Conservation (phyloP, 2,888 invertebrate genomes). For the Cephus runcator region DNA sequence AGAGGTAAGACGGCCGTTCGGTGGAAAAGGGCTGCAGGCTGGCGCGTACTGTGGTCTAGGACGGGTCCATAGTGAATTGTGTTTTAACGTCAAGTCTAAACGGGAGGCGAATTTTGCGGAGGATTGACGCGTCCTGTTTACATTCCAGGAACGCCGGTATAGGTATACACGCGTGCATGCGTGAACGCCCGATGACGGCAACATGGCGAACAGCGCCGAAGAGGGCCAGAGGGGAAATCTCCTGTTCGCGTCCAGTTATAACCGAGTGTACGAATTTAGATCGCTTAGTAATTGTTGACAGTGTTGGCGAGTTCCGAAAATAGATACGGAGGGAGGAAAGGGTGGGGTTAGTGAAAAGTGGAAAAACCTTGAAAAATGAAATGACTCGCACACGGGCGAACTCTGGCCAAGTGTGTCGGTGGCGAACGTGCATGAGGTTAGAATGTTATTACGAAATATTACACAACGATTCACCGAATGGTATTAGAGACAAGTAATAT, state of each 20-base stretch:
- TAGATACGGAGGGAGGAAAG: not conserved
- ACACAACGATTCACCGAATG: not conserved
- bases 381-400: not conserved
- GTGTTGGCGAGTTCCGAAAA: not conserved
- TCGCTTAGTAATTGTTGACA: conserved; percentile 5
- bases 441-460: not conserved
- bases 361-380: not conserved
- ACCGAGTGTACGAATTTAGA: not conserved
- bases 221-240: not conserved
- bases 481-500: not conserved
- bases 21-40: no score
- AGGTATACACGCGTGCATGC: not conserved
- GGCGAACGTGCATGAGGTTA: not conserved
- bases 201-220: no score
- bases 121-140: conserved; percentile 29
- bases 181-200: not conserved
- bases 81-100: not conserved
- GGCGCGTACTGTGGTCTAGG: no score
- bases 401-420: not conserved
- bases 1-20: no score
- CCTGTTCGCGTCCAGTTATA: not conserved
- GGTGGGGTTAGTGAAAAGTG: not conserved
- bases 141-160: not conserved
- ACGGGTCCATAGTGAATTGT: no score
- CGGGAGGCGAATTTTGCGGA: conserved; percentile 22